Base-by-base conservation (phyloP, 2,888 invertebrate species). In the Cheilosia pagana region DNA sequence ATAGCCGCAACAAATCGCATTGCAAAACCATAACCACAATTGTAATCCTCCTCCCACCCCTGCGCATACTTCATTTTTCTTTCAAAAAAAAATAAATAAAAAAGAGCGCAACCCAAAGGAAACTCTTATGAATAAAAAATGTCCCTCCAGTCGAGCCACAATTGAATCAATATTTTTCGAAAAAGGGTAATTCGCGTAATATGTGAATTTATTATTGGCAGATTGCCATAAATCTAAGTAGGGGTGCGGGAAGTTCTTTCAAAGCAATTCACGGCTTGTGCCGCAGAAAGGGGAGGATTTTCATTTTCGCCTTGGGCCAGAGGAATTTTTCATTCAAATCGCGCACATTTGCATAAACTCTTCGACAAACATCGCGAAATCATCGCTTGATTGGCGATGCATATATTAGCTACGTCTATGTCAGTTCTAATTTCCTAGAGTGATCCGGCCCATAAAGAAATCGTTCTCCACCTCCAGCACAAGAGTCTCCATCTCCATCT, bases 171-270 rank as follows among this genome's bases (percentile, higher is more conserved):
- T 85, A 81, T 85, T 81, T 85, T 65, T 35, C 14, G 12, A 67
- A 70, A 85, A 85, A 85, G 85, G 85, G 85, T 85, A 85, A 85
- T 85, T 81, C 85, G 85, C 71, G 81, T 85, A 85, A 85, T 85
- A 85, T 85, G 85, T 85, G 85, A 85, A 85, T 85, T 85, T 85
- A 85, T 85, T 85, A 85, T 85, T 85, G 85, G 76, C 85, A 85
- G 81, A 79, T 76, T 85, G 85, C 67, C 75, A 85, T 85, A 85
- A 85, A 85, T 85, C 75, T 67, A n/a, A 35, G 35, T 74, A 72
- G 53, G 57, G 74, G 45, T 48, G 63, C 25, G 75, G 50, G 76
- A 45, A 19, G 35, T 1, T 35, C 35, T 35, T 12, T 12, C 4
- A 16, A 45, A 45, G 19, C 3, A 16, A 19, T 45, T 45, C 16